phyloP scores from a whole-genome alignment of 1,140 invertebrate genomes.

The Sinonovacula constricta region DNA sequence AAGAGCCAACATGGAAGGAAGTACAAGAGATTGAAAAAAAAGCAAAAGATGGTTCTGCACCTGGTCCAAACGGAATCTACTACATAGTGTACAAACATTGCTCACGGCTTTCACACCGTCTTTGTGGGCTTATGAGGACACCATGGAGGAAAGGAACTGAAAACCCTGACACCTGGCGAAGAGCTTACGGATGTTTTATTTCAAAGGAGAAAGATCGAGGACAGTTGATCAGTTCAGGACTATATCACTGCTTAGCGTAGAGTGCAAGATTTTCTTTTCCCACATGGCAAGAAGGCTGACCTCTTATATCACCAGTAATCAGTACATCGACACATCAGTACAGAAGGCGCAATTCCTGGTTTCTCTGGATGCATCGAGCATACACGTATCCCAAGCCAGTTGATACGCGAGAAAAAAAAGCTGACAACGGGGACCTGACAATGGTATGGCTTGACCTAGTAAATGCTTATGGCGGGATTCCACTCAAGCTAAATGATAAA shows the following conservation, averaged over 20 bases:
- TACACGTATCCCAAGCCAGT: constrained; percentile 13
- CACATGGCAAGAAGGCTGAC: constrained; percentile 9
- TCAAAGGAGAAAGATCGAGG: constrained; percentile 10
- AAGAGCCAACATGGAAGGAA: constrained; percentile 23
- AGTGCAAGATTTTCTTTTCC: not conserved
- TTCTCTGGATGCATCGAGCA: constrained; percentile 35
- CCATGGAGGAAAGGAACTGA: constrained; percentile 8
- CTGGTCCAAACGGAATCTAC: constrained; percentile 16
- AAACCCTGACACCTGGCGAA: not conserved
- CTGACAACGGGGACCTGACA: constrained; percentile 9
- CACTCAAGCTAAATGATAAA: constrained; percentile 16
- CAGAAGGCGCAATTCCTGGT: constrained; percentile 15
- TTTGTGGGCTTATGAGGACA: not conserved
- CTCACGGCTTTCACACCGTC: not conserved
- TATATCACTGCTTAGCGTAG: constrained; percentile 15
- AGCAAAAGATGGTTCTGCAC: constrained; percentile 1
- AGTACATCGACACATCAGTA: constrained; percentile 35
- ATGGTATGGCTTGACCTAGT: constrained; percentile 22
- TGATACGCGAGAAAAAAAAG: constrained; percentile 16
- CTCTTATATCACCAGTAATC: constrained; percentile 10
- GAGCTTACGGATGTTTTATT: not conserved
- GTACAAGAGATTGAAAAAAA: constrained; percentile 15
- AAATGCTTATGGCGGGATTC: constrained; percentile 23
- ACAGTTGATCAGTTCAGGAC: constrained; percentile 17
- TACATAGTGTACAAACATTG: constrained; percentile 17